Percentiles rank a stretch among this genome's conserved stretches.
Conservation (phyloP, 2,888 invertebrate species). For the Ephialtes manifestator region DNA sequence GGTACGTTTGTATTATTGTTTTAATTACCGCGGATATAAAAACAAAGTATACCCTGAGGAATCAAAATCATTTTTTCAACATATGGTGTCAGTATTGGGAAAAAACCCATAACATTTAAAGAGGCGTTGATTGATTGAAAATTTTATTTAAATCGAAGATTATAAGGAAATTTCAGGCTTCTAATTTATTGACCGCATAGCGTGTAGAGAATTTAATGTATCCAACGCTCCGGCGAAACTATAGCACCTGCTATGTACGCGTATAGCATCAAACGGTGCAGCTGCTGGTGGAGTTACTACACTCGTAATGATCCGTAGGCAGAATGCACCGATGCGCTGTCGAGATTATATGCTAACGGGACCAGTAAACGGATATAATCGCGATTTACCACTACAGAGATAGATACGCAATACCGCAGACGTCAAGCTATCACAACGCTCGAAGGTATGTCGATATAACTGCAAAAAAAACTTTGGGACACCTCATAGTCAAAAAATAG, state of each 20-base stretch:
- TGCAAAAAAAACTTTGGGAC: neutral
- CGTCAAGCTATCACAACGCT: neutral
- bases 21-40: too few relatives aligned
- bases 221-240: neutral
- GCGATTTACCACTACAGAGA: constrained; percentile 3
- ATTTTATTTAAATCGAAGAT: neutral
- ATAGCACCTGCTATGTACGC: neutral
- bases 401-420: constrained; percentile 11
- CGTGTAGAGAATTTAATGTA: neutral
- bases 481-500: too few relatives aligned
- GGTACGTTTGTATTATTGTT: too few relatives aligned
- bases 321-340: constrained; percentile 10
- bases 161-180: neutral
- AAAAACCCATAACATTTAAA: too few relatives aligned
- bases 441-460: neutral
- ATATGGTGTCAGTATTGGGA: too few relatives aligned
- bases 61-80: too few relatives aligned
- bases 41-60: too few relatives aligned
- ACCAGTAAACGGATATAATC: constrained; percentile 32
- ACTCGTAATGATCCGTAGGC: constrained; percentile 21
- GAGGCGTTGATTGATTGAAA: neutral
- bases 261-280: constrained; percentile 12
- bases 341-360: constrained; percentile 17
- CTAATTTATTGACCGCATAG: neutral
- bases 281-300: constrained; percentile 8